Percentiles rank a stretch among this genome's conserved stretches.
Conservation (phyloP, 1,140 invertebrate species). For the Dryas iulia region DNA sequence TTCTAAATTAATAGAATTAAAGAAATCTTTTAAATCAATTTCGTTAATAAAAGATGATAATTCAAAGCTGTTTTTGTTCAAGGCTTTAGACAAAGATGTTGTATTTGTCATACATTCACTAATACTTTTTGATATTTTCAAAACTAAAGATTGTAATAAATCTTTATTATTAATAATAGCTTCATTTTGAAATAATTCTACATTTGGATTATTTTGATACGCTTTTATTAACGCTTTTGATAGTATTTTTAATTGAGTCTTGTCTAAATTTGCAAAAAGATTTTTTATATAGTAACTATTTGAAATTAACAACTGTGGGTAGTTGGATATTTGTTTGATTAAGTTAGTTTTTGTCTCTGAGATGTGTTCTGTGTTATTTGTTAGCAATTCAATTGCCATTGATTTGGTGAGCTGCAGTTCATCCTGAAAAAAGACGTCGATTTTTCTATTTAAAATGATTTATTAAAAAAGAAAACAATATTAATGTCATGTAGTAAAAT, state of each 20-base stretch:
- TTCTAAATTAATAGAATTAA: conserved; percentile 42
- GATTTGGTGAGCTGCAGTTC: conserved; percentile 57
- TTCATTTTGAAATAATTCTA: conserved; percentile 41
- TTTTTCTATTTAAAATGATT: background rate
- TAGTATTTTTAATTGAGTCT: conserved; percentile 50
- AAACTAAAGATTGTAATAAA: conserved; percentile 47
- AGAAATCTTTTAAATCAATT: conserved; percentile 44
- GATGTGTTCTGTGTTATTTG: conserved; percentile 31
- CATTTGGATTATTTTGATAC: conserved; percentile 35
- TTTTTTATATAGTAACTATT: conserved; percentile 46
- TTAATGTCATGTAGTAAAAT: too few species aligned
- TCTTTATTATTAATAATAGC: conserved; percentile 46
- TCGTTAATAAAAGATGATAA: conserved; percentile 47
- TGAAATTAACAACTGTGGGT: conserved; percentile 29
- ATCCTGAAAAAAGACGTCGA: conserved; percentile 53
- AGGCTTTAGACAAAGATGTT: conserved; percentile 46
- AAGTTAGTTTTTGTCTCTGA: conserved; percentile 47
- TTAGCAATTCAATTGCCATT: conserved; percentile 45
- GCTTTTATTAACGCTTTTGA: conserved; percentile 55
- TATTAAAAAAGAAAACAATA: too few species aligned
- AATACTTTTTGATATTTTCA: conserved; percentile 53
- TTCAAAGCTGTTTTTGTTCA: conserved; percentile 54
- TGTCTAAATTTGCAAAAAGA: conserved; percentile 54
- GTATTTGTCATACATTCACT: conserved; percentile 53
- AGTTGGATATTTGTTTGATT: conserved; percentile 47